Base-by-base conservation (phyloP, 2,113 vertebrate genomes). In the Phyllopteryx taeniolatus region DNA sequence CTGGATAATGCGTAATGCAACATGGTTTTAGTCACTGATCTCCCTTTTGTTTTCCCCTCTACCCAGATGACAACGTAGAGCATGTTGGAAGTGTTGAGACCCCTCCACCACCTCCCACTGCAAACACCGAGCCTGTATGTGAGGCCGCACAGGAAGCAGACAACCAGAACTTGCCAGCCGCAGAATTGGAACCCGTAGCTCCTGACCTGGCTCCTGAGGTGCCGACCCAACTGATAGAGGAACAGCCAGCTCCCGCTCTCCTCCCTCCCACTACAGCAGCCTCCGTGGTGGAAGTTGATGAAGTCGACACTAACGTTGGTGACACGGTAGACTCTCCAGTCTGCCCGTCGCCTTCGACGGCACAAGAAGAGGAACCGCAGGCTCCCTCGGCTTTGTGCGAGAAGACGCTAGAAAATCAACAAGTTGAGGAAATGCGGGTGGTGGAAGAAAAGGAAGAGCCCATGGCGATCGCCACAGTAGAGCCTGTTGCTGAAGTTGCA, bases 21-120 rank as follows among this genome's bases (percentile, higher is more conserved):
- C 0, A 4, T 33, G 1, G 0, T 4, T 22, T 6, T 15, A 39
- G 35, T 3, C 20, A 49, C 5, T 49, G 39, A 79, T 74, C 59
- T 59, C 42, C 74, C 0, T 47, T 5, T 7, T 43, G 8, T 19
- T 1, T 63, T 31, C 77, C 62, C 71, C 27, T 0, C n/a, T 67
- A 15, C 35, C 62, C 78, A 99, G 97, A 97, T 89, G 95, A 96
- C 82, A 91, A 89, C 65, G 76, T 80, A 0, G 95, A 95, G 76
- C 83, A 89, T 2, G 81, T 91, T 67, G 76, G 85, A 72, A 87
- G 89, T 72, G 84, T 88, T 80, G 94, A 90, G 85, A 0, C 76
- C 12, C 87, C 90, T 33, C 85, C 90, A 43, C 85, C 83, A 46
- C 79, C 75, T 70, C 42, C 77, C 51, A 47, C 79, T 35, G 67